These are phyloP conservation scores for Trididemnum miniatum DNA, from an alignment of 23 tunicate species.

Conservation along the genomic window DNA sequence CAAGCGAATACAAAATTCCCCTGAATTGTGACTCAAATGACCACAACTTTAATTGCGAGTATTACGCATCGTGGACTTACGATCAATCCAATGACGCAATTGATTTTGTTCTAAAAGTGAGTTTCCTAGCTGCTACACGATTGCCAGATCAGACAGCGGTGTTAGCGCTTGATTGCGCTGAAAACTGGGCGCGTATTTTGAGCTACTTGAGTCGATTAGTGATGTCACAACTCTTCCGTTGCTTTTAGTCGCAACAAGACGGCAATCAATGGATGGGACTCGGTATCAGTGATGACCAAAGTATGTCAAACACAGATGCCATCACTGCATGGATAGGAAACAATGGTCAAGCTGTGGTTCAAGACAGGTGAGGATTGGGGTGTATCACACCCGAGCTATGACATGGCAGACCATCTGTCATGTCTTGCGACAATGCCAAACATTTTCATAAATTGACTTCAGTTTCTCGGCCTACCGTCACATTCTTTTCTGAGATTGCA, in stretches of 20 bases:
- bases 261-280: conserved; percentile 42
- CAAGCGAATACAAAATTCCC: conserved; percentile 32
- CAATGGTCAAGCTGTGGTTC: conserved; percentile 23
- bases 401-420: too few relatives aligned
- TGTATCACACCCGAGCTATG: too few relatives aligned
- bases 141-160: too few relatives aligned
- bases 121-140: too few relatives aligned
- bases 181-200: too few relatives aligned
- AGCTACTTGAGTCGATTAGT: too few relatives aligned
- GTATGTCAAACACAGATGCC: conserved; percentile 10
- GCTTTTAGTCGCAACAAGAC: conserved; percentile 40
- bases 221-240: too few relatives aligned
- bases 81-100: not conserved
- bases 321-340: conserved; percentile 30
- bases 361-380: conserved; percentile 55
- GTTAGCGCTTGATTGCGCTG: too few relatives aligned
- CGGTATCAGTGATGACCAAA: conserved; percentile 35
- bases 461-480: too few relatives aligned
- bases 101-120: conserved; percentile 43
- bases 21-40: conserved; percentile 4
- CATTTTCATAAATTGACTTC: too few relatives aligned
- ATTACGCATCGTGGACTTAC: conserved; percentile 44
- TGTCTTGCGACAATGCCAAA: too few relatives aligned
- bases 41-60: conserved; percentile 44
- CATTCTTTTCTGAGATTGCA: too few relatives aligned